Conservation (phyloP, 2,797 vertebrate genomes). For the Macropodus opercularis region DNA sequence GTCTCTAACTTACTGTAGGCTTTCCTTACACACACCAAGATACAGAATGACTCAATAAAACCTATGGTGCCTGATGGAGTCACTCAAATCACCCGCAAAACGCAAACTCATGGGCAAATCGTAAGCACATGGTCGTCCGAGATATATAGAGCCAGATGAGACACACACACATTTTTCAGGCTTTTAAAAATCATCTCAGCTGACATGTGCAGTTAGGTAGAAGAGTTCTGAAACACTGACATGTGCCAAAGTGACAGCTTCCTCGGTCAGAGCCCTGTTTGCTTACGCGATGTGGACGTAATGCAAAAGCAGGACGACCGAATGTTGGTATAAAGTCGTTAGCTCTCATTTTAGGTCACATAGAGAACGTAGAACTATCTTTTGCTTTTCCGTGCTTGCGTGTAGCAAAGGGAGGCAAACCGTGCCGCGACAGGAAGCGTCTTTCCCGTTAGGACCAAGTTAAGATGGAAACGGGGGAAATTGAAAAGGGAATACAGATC, state of each 20-base stretch:
- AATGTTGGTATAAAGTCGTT: neutral
- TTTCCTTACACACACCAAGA: slow-evolving; percentile 9
- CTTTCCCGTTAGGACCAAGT: slow-evolving; percentile 16
- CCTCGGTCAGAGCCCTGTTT: neutral
- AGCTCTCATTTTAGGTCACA: slow-evolving; percentile 3
- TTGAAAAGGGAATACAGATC: slow-evolving; percentile 37
- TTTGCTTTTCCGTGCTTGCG: too few relatives aligned
- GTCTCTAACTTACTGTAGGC: slow-evolving; percentile 2
- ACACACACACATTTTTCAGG: slow-evolving; percentile 23
- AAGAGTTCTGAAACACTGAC: slow-evolving; percentile 23
- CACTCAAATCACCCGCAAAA: slow-evolving; percentile 37
- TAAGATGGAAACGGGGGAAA: slow-evolving; percentile 8
- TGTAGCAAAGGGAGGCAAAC: neutral
- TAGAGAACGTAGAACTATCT: neutral
- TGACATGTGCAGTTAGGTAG: slow-evolving; percentile 28
- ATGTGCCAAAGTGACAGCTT: slow-evolving; percentile 9
- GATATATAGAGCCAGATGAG: slow-evolving; percentile 4
- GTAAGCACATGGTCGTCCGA: slow-evolving; percentile 47
- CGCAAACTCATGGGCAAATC: slow-evolving; percentile 38
- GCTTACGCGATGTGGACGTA: slow-evolving; percentile 9
- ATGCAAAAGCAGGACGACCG: neutral
- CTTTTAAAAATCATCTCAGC: slow-evolving; percentile 27
- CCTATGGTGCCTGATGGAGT: slow-evolving; percentile 35
- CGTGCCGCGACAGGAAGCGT: neutral
- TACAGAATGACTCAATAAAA: slow-evolving; percentile 6